Percentiles rank a stretch among this genome's conserved stretches.
Conservation (phyloP, 2,113 vertebrate species). For the Sinocyclocheilus anshuiensis region DNA sequence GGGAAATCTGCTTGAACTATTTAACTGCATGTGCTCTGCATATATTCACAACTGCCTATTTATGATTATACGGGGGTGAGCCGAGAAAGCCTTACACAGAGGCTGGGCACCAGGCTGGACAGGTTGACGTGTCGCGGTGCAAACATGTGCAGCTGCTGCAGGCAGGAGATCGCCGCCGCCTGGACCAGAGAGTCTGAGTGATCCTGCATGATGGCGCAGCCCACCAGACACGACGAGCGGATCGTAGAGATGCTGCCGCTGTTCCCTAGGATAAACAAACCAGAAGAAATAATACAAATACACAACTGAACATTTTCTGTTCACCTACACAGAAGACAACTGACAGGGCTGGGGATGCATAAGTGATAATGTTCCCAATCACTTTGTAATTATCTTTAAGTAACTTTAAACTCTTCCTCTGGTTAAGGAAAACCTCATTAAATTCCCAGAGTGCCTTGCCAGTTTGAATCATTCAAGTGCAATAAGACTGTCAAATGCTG, state of each 20-base stretch:
- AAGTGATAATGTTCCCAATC: neutral
- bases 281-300: neutral
- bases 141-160: constrained; percentile 99
- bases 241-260: constrained; percentile 94
- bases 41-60: too few relatives aligned
- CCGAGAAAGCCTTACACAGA: constrained; percentile 75
- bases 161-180: constrained; percentile 96
- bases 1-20: too few relatives aligned
- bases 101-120: constrained; percentile 95
- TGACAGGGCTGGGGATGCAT: neutral
- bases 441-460: too few relatives aligned
- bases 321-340: too few relatives aligned
- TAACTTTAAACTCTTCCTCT: neutral
- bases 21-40: too few relatives aligned
- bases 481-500: too few relatives aligned
- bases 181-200: constrained; percentile 97
- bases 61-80: too few relatives aligned
- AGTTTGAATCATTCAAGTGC: too few relatives aligned
- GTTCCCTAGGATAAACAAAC: constrained; percentile 79
- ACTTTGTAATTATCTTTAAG: neutral
- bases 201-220: constrained; percentile 99
- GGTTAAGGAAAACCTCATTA: too few relatives aligned
- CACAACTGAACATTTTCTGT: neutral
- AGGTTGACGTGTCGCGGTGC: constrained; percentile 97
- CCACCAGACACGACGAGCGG: constrained; percentile 96